Conservation (phyloP, 2,888 invertebrate species). For the Agrochola macilenta region DNA sequence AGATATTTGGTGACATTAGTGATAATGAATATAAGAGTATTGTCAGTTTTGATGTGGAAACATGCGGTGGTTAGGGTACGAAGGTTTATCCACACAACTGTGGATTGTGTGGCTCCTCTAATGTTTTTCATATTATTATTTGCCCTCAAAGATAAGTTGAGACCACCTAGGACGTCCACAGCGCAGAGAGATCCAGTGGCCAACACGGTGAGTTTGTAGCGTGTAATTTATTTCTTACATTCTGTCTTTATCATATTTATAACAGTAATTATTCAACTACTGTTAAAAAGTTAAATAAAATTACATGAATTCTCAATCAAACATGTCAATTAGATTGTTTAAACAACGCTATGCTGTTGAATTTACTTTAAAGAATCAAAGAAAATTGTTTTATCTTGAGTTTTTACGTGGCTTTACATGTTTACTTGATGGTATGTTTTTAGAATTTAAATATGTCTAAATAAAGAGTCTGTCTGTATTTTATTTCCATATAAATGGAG, state of each 20-base stretch:
- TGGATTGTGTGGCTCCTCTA: constrained; percentile 34
- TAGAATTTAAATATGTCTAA: background rate
- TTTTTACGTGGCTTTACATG: too few species aligned
- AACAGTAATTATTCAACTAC: background rate
- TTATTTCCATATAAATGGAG: background rate
- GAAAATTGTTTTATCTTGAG: background rate
- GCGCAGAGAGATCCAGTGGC: constrained; percentile 5
- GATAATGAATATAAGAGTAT: constrained; percentile 40
- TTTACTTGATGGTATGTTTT: background rate
- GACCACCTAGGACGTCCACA: background rate
- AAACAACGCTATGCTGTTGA: background rate
- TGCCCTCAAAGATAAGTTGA: constrained; percentile 8
- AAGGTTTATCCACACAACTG: constrained; percentile 36
- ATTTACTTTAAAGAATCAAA: background rate
- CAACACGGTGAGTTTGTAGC: constrained; percentile 39
- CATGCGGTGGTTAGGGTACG: constrained; percentile 71
- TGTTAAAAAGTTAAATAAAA: background rate
- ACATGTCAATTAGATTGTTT: background rate
- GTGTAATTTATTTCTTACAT: background rate
- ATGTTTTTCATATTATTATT: constrained; percentile 41
- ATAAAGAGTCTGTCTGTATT: background rate
- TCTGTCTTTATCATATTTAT: background rate
- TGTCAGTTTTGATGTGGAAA: constrained; percentile 75
- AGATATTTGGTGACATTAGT: constrained; percentile 26
- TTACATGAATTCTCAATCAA: background rate